Conservation (phyloP, 1,140 invertebrate genomes). For the Micrasema longulum region DNA sequence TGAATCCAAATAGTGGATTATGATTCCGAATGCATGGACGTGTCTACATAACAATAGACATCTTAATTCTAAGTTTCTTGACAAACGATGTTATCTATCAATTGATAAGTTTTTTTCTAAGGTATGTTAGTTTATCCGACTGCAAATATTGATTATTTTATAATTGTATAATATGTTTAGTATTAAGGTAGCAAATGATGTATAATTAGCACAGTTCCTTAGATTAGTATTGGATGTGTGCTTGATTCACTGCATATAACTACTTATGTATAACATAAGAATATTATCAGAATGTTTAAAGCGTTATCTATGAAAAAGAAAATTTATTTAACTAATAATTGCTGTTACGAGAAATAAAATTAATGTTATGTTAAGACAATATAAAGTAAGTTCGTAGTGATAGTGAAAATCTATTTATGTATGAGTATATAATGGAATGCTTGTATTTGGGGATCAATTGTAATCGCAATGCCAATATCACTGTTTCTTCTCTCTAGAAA, state of each 20-base stretch:
- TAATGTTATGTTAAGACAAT: slow-evolving; percentile 55
- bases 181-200: slow-evolving; percentile 47
- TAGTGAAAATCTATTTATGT: slow-evolving; percentile 53
- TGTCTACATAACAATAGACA: too few species aligned
- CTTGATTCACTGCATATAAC: slow-evolving; percentile 39
- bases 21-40: too few species aligned
- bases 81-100: not conserved
- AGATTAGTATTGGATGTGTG: slow-evolving; percentile 47
- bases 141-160: slow-evolving; percentile 54
- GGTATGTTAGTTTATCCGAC: slow-evolving; percentile 48
- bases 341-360: slow-evolving; percentile 52
- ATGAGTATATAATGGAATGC: slow-evolving; percentile 51
- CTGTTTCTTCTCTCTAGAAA: slow-evolving; percentile 53
- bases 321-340: slow-evolving; percentile 54
- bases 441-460: slow-evolving; percentile 52
- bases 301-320: slow-evolving; percentile 53
- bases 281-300: slow-evolving; percentile 44
- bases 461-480: slow-evolving; percentile 37
- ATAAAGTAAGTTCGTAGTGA: slow-evolving; percentile 50
- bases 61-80: too few species aligned
- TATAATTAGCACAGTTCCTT: slow-evolving; percentile 52
- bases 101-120: slow-evolving; percentile 48
- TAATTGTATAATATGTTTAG: slow-evolving; percentile 51
- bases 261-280: slow-evolving; percentile 47
- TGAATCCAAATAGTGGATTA: too few species aligned